Evolutionary conservation across 2,797 vertebrate genomes (phyloP), one percentile per base, ranked within the genome.

Genomic region (Dermochelys coriacea): DNA sequence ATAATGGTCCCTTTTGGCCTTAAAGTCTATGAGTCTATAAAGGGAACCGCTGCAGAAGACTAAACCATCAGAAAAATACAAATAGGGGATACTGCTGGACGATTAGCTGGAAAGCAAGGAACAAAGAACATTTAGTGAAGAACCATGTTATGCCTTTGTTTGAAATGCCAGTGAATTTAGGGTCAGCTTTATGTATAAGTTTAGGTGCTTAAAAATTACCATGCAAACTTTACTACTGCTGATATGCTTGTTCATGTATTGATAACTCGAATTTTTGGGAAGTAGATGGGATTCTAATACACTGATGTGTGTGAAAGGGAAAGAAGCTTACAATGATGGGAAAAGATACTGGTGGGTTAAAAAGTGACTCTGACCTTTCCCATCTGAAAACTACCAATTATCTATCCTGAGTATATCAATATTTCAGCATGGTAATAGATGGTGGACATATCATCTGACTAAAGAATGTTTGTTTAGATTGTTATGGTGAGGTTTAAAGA

Each of bases 331-430:
- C 21, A 7, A 5, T 1, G 47, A 47, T 47, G 47, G 45, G 77
- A 34, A 93, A 88, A 31, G 81, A 47, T 61, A 23, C 47, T 74
- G 82, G 64, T 0, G 0, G 11, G 37, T 19, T 37, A 94, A 84
- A 52, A 89, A 55, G 29, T n/a, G 12, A 2, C 31, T 59, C 57
- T 59, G 55, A 21, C 52, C 47, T 77, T 82, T 71, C 85, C 91
- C 83, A 94, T 90, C 81, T 92, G 85, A 91, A 94, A 94, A 52
- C 51, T 59, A 86, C 80, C 75, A 95, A n/a, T n/a, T 88, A 88
- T 97, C 87, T 57, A 78, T 88, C 19, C 31, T 68, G n/a, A 34
- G 64, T 37, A 68, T 37, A 18, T 85, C 89, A 91, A 8, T 80
- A 94, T 86, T 96, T 94, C 75, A 94, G 74, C 0, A 0, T 78